Percentiles rank a stretch among this genome's conserved stretches.
Conservation (phyloP, 2,113 vertebrate genomes). For the Drymodes brunneopygia region DNA sequence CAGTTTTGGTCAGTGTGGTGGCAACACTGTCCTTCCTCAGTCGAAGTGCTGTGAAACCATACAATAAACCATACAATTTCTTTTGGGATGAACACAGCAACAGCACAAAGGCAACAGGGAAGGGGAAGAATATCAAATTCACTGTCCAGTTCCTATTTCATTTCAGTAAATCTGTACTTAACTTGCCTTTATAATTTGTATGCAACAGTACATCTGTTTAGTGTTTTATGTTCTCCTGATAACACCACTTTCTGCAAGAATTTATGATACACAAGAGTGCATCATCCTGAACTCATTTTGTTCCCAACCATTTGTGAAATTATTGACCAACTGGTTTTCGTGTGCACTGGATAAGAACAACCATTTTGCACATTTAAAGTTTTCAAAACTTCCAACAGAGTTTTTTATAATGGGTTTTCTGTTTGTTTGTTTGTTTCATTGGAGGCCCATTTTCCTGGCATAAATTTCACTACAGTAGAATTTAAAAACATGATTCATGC, state of each 20-base stretch:
- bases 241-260: not conserved
- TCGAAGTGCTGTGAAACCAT: not conserved
- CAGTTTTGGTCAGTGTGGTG: fast-evolving
- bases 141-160: not conserved
- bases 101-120: not conserved
- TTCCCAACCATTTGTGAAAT: not conserved
- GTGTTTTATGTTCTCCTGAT: not conserved
- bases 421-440: not conserved
- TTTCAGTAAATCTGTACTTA: not conserved
- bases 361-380: not conserved
- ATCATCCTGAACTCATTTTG: not conserved
- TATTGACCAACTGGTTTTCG: constrained; percentile 21
- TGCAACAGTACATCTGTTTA: not conserved
- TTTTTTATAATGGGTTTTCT: not conserved
- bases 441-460: not conserved
- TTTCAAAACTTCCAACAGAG: not conserved
- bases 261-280: not conserved
- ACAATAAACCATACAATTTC: not conserved
- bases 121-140: not conserved
- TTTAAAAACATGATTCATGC: not conserved
- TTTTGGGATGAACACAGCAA: not conserved
- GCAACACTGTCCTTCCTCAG: not conserved
- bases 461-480: not conserved
- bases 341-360: not conserved
- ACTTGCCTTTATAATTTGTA: not conserved